A percentile compares a stretch with the other conserved stretches of the same genome.
phyloP scores from a whole-genome alignment of 2,113 vertebrate species.

The Brachypodius melanocephalos region DNA sequence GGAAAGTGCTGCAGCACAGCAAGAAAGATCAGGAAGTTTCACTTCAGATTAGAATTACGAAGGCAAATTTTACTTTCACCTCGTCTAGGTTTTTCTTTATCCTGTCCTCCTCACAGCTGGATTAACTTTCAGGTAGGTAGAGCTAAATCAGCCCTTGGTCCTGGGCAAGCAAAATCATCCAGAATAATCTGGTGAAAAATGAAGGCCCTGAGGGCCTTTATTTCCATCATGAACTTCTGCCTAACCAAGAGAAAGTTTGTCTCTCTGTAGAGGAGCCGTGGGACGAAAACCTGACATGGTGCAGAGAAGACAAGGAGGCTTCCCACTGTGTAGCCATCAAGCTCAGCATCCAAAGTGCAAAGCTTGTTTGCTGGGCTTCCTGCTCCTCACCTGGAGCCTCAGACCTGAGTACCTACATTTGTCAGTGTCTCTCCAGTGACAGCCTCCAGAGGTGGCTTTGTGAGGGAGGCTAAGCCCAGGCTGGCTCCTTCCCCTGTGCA shows the following conservation, averaged over 20 bases:
- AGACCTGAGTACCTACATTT: background rate
- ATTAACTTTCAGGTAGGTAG: background rate
- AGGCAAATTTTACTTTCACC: background rate
- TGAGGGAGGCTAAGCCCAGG: background rate
- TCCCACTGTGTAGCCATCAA: accelerated
- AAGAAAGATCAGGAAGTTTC: background rate
- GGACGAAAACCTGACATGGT: background rate
- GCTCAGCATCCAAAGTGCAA: background rate
- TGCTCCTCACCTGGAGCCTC: background rate
- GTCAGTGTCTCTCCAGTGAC: background rate
- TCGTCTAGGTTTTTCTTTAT: background rate
- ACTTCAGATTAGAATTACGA: conserved; percentile 26
- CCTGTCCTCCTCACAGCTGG: background rate
- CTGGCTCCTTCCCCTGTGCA: background rate
- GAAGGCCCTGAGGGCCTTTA: background rate
- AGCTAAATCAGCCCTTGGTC: background rate
- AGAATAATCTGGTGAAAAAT: background rate
- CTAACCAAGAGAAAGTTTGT: background rate
- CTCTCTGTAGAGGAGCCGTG: background rate
- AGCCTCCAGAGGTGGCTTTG: background rate
- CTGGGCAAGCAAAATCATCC: background rate
- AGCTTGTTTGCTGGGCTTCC: background rate
- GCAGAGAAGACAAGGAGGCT: background rate
- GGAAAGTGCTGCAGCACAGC: conserved; percentile 10
- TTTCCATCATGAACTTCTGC: background rate